Evolutionary conservation across 2,888 invertebrate genomes (phyloP).

Genomic region (Mesodorylaimus sp.): DNA sequence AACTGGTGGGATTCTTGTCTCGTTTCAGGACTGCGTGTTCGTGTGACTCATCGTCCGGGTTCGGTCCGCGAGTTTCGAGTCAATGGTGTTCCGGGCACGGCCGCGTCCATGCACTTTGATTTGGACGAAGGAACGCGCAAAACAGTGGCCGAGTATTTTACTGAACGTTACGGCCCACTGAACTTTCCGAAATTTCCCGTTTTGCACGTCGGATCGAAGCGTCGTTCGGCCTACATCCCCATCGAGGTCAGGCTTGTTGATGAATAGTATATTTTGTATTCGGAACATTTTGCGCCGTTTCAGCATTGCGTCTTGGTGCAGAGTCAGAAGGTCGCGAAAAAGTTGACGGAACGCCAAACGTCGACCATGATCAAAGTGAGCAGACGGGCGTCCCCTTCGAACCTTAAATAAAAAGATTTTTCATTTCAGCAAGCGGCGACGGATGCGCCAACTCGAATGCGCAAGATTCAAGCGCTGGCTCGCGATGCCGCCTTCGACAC

Average conservation of each 20-base stretch:
- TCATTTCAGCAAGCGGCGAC: constrained; percentile 20
- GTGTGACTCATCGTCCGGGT: no score
- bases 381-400: not conserved
- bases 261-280: no score
- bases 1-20: no score
- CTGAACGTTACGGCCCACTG: constrained; percentile 18
- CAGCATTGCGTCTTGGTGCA: constrained; percentile 16
- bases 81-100: no score
- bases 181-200: constrained; percentile 21
- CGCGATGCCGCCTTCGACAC: constrained; percentile 19
- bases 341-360: constrained; percentile 21
- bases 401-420: not conserved
- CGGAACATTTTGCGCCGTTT: not conserved
- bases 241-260: constrained; percentile 18
- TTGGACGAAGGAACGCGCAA: constrained; percentile 7
- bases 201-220: constrained; percentile 23
- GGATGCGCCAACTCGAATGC: constrained; percentile 21
- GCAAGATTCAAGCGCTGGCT: constrained; percentile 17
- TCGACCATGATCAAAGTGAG: constrained; percentile 7
- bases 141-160: constrained; percentile 23
- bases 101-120: no score
- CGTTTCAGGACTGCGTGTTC: no score
- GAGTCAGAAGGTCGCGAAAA: constrained; percentile 23
- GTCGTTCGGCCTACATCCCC: constrained; percentile 22
- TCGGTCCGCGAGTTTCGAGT: no score